These are phyloP conservation scores for Drosophila paucipuncta DNA, from an alignment of 2,888 invertebrate genomes.

Conservation along the genomic window DNA sequence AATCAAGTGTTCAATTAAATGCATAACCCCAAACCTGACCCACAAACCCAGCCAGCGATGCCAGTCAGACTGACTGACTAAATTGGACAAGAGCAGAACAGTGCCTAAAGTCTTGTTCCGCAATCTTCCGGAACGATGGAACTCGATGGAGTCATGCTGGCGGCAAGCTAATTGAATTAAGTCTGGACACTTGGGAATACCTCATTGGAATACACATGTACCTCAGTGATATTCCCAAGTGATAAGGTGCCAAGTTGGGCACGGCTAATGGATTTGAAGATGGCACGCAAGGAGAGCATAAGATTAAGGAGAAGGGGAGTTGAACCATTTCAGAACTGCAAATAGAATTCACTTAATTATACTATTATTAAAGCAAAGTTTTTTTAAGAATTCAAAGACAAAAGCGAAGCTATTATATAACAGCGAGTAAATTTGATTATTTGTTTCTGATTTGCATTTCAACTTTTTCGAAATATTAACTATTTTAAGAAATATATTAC, in stretches of 20 bases:
- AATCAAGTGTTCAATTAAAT: conserved; percentile 29
- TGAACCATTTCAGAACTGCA: conserved; percentile 31
- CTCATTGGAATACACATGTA: conserved; percentile 4
- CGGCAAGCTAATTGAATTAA: conserved; percentile 32
- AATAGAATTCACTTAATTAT: not conserved
- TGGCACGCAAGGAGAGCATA: conserved; percentile 30
- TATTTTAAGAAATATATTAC: not conserved
- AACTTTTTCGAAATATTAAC: not conserved
- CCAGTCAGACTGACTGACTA: conserved; percentile 9
- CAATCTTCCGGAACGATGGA: conserved; percentile 27
- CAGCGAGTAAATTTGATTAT: not conserved
- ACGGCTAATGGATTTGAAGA: conserved; percentile 19
- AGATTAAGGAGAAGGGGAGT: not conserved
- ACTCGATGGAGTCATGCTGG: conserved; percentile 7
- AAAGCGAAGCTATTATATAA: not conserved
- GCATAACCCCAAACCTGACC: conserved; percentile 36
- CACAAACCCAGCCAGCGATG: conserved; percentile 14
- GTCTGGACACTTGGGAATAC: conserved; percentile 16
- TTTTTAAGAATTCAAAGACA: not conserved
- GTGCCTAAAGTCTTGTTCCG: conserved; percentile 9
- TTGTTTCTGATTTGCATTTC: not conserved
- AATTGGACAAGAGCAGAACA: conserved; percentile 3
- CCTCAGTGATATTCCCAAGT: conserved; percentile 9
- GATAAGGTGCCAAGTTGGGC: conserved; percentile 20
- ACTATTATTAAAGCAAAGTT: not conserved